A percentile compares a stretch with the other conserved stretches of the same genome.
Conservation (phyloP, 1,140 invertebrate genomes). For the Rhopalosiphum padi region DNA sequence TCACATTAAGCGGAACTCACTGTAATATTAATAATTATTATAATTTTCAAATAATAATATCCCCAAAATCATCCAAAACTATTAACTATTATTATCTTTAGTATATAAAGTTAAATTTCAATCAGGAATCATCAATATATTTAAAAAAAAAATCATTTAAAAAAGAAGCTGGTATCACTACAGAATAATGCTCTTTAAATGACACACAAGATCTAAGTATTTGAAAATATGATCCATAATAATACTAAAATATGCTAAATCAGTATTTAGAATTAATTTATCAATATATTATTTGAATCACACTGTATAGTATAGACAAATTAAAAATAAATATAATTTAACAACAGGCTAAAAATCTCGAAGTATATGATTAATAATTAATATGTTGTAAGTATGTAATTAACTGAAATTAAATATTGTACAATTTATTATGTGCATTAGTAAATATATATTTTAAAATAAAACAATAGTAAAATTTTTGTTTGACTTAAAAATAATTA, state of each 20-base stretch:
- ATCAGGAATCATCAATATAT: background rate
- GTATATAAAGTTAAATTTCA: background rate
- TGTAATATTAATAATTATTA: too few species aligned
- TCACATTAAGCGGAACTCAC: too few species aligned
- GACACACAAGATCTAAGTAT: background rate
- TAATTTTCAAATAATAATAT: too few species aligned
- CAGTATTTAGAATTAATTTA: background rate
- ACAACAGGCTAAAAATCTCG: background rate
- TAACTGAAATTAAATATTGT: background rate
- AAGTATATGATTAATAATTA: background rate
- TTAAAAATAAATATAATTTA: background rate
- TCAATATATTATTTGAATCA: background rate
- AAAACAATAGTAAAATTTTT: background rate
- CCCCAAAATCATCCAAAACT: too few species aligned
- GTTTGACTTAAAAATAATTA: background rate
- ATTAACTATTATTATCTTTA: background rate
- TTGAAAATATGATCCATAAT: background rate
- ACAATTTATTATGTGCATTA: background rate
- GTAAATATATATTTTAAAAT: too few species aligned
- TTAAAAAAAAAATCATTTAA: background rate
- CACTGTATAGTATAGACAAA: background rate
- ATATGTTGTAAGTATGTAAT: background rate
- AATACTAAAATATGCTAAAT: background rate
- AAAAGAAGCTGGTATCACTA: background rate
- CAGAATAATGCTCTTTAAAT: background rate